These are phyloP conservation scores for Noctua comes DNA, from an alignment of 2,888 invertebrate genomes.

Conservation along the genomic window DNA sequence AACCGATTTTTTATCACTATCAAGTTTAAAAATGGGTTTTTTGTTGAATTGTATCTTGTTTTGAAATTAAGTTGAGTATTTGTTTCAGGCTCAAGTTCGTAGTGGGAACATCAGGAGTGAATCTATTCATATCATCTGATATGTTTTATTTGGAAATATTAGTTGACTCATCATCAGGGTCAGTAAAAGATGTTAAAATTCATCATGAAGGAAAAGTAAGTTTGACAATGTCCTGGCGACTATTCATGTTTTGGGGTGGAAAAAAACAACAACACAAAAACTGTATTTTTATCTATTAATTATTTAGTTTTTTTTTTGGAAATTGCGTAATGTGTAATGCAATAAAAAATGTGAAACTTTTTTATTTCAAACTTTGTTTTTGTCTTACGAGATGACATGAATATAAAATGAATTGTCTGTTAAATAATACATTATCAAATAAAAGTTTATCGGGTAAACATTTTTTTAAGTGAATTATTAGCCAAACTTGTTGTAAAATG, in stretches of 20 bases:
- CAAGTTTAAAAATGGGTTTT: not conserved
- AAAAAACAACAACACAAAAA: not conserved
- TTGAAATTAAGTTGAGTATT: conserved; percentile 2
- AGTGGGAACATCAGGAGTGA: conserved; percentile 94
- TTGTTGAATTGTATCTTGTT: not conserved
- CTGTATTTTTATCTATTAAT: not conserved
- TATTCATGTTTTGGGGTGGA: conserved; percentile 29
- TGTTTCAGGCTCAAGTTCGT: conserved; percentile 95
- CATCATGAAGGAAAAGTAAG: conserved; percentile 96
- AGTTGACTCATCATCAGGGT: conserved; percentile 94
- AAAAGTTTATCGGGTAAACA: no score
- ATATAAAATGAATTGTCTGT: no score
- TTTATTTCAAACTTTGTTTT: no score
- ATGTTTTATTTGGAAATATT: conserved; percentile 99
- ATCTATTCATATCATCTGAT: conserved; percentile 97
- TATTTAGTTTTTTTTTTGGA: no score
- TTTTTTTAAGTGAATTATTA: no score
- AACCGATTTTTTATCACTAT: not conserved
- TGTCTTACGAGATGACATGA: no score
- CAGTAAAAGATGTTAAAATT: conserved; percentile 96
- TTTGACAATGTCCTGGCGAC: conserved; percentile 23
- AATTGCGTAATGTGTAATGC: no score
- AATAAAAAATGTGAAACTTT: no score
- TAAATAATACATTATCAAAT: no score
- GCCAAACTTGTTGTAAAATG: no score